Conservation (phyloP, 2,888 invertebrate genomes). For the Conomelus anceps region DNA sequence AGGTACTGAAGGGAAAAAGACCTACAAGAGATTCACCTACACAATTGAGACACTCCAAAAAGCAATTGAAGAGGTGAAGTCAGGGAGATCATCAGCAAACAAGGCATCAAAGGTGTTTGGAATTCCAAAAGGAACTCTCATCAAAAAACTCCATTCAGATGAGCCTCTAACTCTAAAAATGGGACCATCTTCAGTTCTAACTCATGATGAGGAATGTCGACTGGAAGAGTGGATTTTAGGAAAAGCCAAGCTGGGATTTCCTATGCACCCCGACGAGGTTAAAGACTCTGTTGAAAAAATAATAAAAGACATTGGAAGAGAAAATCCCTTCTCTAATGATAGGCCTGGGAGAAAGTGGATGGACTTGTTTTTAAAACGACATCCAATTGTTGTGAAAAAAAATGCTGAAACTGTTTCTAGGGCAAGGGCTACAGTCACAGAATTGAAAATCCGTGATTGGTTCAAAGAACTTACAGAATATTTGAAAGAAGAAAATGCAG, state of each 20-base stretch:
- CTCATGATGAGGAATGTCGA: neutral
- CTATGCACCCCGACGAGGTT: too few relatives aligned
- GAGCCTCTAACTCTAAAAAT: slow-evolving; percentile 3
- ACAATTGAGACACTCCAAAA: neutral
- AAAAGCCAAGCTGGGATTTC: slow-evolving; percentile 32
- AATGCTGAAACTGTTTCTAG: slow-evolving; percentile 6
- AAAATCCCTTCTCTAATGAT: slow-evolving; percentile 32
- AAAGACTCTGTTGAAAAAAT: too few relatives aligned
- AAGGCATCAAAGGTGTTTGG: neutral
- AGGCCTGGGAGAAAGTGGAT: slow-evolving; percentile 36
- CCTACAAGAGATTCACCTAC: neutral
- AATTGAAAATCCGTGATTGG: slow-evolving; percentile 33
- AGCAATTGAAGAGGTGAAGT: neutral
- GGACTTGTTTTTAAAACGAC: slow-evolving; percentile 35
- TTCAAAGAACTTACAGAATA: slow-evolving; percentile 30
- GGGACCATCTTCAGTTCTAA: slow-evolving; percentile 10
- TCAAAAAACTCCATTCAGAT: slow-evolving; percentile 3
- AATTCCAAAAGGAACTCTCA: slow-evolving; percentile 7
- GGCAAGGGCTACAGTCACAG: slow-evolving; percentile 31
- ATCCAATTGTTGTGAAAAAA: slow-evolving; percentile 33
- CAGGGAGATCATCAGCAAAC: slow-evolving; percentile 5
- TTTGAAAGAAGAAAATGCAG: slow-evolving; percentile 30
- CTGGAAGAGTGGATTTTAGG: slow-evolving; percentile 30
- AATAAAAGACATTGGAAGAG: slow-evolving; percentile 25
- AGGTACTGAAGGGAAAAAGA: neutral